Percentiles rank a stretch among this genome's conserved stretches.
Evolutionary conservation across 2,113 vertebrate species (phyloP).

Genomic region (Tor tambroides): DNA sequence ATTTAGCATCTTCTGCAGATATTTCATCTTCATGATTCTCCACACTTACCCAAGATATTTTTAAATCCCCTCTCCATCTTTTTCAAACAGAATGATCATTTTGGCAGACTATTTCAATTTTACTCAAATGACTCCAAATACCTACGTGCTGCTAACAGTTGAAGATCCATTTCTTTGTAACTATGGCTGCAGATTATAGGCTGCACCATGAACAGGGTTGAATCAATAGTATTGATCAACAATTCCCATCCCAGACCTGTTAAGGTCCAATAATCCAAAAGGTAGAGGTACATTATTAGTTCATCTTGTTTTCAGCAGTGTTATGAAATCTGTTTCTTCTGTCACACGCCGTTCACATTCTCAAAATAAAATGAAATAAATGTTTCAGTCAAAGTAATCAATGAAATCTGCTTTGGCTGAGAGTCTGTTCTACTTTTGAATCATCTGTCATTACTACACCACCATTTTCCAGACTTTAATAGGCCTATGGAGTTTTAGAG

Average conservation of each 20-base stretch:
- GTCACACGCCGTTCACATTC: background rate
- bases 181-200: background rate
- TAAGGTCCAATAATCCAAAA: slow-evolving; percentile 20
- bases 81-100: slow-evolving; percentile 25
- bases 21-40: background rate
- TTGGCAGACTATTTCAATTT: slow-evolving; percentile 40
- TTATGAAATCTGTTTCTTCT: slow-evolving; percentile 26
- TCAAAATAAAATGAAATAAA: slow-evolving; percentile 9
- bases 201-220: background rate
- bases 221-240: slow-evolving; percentile 37
- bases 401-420: background rate
- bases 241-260: background rate
- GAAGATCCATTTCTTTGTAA: slow-evolving; percentile 31
- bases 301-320: background rate
- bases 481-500: background rate
- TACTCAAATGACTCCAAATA: slow-evolving; percentile 39
- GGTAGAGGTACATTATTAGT: slow-evolving; percentile 4
- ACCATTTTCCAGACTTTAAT: background rate
- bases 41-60: background rate
- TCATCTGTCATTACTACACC: background rate
- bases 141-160: slow-evolving; percentile 11
- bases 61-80: slow-evolving; percentile 9
- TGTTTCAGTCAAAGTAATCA: background rate
- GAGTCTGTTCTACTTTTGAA: background rate
- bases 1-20: background rate